Conservation (phyloP, 2,797 vertebrate genomes). For the Typhlichthys eigenmanni region DNA sequence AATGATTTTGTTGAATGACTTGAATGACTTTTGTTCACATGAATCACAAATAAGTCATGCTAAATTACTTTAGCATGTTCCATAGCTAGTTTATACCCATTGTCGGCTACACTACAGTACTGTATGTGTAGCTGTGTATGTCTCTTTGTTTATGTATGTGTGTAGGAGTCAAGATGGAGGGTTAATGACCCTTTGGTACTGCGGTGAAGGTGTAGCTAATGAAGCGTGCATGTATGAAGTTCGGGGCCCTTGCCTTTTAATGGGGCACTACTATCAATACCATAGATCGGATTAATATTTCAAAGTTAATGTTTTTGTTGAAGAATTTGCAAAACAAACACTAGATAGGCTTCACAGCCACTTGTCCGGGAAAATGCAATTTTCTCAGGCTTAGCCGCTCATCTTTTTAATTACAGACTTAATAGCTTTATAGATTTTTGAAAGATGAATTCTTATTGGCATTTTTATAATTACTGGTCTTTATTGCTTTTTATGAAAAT, state of each 20-base stretch:
- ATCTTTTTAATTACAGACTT: conserved; percentile 86
- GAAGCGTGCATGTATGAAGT: conserved; percentile 82
- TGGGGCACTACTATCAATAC: conserved; percentile 81
- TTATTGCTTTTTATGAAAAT: conserved; percentile 88
- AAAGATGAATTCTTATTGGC: conserved; percentile 87
- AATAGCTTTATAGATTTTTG: conserved; percentile 88
- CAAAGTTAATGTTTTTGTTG: conserved; percentile 86
- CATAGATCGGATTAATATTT: conserved; percentile 84
- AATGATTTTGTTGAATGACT: not conserved
- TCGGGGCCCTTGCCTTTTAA: conserved; percentile 82
- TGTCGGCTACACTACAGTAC: conserved; percentile 11
- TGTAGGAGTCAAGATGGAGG: conserved; percentile 68
- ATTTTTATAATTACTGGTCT: conserved; percentile 86
- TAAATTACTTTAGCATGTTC: conserved; percentile 29
- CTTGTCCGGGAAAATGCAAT: conserved; percentile 84
- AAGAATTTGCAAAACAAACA: conserved; percentile 84
- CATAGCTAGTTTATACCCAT: conserved; percentile 44
- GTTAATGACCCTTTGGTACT: conserved; percentile 82
- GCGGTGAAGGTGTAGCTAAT: conserved; percentile 76
- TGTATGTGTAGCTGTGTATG: conserved; percentile 21
- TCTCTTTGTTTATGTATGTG: conserved; percentile 34
- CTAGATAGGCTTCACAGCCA: conserved; percentile 77
- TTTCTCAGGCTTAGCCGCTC: conserved; percentile 79
- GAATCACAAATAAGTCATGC: conserved; percentile 13
- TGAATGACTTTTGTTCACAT: conserved; percentile 12